Conservation (phyloP, 2,888 invertebrate genomes). For the Agrotis exclamationis region DNA sequence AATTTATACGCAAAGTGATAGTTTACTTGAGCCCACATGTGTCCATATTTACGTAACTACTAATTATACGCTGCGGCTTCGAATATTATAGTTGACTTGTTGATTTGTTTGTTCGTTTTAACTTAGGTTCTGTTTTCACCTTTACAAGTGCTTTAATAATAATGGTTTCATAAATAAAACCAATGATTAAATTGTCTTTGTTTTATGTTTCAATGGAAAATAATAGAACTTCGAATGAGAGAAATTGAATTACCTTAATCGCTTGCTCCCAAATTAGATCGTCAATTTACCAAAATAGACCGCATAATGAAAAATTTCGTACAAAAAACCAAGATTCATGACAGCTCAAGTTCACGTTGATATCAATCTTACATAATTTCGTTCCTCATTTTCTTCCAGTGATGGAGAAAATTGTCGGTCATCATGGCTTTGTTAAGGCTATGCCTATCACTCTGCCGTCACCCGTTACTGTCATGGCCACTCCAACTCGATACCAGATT, state of each 20-base stretch:
- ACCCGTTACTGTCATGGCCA: constrained; percentile 28
- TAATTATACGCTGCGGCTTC: constrained; percentile 26
- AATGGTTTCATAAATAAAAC: not conserved
- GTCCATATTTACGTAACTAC: constrained; percentile 10
- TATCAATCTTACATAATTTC: constrained; percentile 41
- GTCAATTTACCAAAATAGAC: constrained; percentile 1
- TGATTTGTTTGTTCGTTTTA: constrained; percentile 22
- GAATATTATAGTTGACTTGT: constrained; percentile 44
- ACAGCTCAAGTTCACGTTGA: constrained; percentile 39
- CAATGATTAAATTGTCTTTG: not conserved
- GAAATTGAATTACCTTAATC: not conserved
- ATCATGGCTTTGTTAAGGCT: constrained; percentile 42
- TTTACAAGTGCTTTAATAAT: constrained; percentile 3
- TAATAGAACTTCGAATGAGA: not conserved
- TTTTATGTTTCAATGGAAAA: not conserved
- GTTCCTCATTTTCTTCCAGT: constrained; percentile 42
- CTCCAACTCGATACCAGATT: constrained; percentile 44
- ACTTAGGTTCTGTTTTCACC: not conserved
- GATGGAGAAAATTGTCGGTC: constrained; percentile 38
- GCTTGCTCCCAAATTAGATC: constrained; percentile 13
- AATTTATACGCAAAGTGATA: constrained; percentile 31
- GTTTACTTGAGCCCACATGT: constrained; percentile 2
- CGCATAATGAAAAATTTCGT: constrained; percentile 10
- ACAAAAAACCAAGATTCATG: constrained; percentile 17
- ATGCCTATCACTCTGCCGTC: constrained; percentile 22